phyloP scores from a whole-genome alignment of 2,888 invertebrate genomes.

The Epirrhoe tristata region DNA sequence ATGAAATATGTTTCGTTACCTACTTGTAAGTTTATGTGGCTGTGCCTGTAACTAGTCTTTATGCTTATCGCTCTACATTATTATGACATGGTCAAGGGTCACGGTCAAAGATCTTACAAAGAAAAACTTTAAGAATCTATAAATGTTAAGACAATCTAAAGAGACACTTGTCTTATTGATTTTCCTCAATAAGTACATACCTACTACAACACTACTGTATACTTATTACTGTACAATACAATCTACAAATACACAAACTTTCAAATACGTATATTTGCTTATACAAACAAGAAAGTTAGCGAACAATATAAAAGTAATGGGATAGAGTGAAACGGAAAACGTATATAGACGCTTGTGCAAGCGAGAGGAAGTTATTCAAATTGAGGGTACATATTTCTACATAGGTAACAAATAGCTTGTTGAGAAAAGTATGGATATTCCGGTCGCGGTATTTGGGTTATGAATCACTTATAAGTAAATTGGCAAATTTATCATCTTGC shows the following conservation, averaged over 20 bases:
- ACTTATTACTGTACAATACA: constrained; percentile 77
- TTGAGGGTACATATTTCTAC: constrained; percentile 86
- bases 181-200: constrained; percentile 49
- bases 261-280: constrained; percentile 85
- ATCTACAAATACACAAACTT: constrained; percentile 84
- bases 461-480: constrained; percentile 39
- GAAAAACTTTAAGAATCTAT: neutral
- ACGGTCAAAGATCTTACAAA: neutral
- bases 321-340: constrained; percentile 71
- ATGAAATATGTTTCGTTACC: too few relatives aligned
- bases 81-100: neutral
- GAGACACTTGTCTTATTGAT: constrained; percentile 36
- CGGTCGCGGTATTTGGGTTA: constrained; percentile 49
- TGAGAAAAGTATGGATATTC: constrained; percentile 78
- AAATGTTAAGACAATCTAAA: constrained; percentile 14
- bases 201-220: constrained; percentile 48
- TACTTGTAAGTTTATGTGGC: neutral
- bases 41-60: neutral
- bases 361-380: constrained; percentile 80
- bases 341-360: constrained; percentile 55
- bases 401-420: constrained; percentile 84
- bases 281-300: constrained; percentile 86
- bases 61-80: neutral
- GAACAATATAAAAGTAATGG: constrained; percentile 86
- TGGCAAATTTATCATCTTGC: constrained; percentile 35